Percentiles rank a stretch among this genome's conserved stretches.
Conservation (phyloP, 2,113 vertebrate genomes). For the Leptobrachium leishanense region DNA sequence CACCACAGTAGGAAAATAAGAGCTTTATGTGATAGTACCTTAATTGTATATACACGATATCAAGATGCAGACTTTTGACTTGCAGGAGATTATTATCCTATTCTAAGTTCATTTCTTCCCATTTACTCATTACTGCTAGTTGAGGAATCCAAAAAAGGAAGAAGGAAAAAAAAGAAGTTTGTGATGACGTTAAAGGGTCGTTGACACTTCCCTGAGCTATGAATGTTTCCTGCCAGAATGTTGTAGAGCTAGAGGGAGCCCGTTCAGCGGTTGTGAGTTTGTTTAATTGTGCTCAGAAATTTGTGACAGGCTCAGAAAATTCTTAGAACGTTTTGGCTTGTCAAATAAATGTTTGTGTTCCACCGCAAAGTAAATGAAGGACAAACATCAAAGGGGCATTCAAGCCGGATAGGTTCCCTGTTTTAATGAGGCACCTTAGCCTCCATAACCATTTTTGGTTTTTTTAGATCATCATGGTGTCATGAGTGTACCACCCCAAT, state of each 20-base stretch:
- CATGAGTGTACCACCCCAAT: too few relatives aligned
- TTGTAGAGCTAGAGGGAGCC: slow-evolving; percentile 33
- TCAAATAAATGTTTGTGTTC: slow-evolving; percentile 41
- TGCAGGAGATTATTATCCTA: too few relatives aligned
- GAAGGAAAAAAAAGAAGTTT: slow-evolving; percentile 61
- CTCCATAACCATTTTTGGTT: too few relatives aligned
- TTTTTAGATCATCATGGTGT: too few relatives aligned
- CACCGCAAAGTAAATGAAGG: background rate
- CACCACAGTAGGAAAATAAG: too few relatives aligned
- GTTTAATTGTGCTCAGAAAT: slow-evolving; percentile 17
- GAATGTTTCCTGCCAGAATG: slow-evolving; percentile 59
- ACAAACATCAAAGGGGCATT: too few relatives aligned
- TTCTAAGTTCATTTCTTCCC: slow-evolving; percentile 2
- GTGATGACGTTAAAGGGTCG: slow-evolving; percentile 56
- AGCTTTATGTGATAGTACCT: too few relatives aligned
- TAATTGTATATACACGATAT: too few relatives aligned
- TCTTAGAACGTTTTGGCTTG: slow-evolving; percentile 7
- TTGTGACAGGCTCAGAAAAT: background rate
- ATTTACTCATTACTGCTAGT: slow-evolving; percentile 45
- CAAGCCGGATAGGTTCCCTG: too few relatives aligned
- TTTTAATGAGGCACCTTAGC: too few relatives aligned
- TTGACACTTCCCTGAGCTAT: slow-evolving; percentile 52
- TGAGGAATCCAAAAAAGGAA: slow-evolving; percentile 42
- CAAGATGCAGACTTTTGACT: too few relatives aligned
- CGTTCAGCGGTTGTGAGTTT: slow-evolving; percentile 36